A percentile compares a stretch with the other conserved stretches of the same genome.
phyloP scores from a whole-genome alignment of 2,797 vertebrate species.

The Heterohyrax brucei region DNA sequence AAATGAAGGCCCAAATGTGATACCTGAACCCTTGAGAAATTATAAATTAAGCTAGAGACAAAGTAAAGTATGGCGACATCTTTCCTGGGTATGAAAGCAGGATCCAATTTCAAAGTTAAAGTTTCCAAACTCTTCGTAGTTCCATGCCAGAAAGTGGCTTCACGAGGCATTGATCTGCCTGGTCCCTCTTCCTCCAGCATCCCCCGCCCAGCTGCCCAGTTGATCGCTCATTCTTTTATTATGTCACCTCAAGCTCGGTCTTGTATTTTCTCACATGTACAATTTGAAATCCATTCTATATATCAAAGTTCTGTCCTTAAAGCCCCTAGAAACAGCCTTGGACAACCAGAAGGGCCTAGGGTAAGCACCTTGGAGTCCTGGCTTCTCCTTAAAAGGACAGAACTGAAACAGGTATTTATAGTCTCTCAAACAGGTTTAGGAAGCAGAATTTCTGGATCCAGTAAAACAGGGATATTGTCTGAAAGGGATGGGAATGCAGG shows the following conservation, averaged over 20 bases:
- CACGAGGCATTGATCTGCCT: background rate
- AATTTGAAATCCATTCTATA: too few relatives aligned
- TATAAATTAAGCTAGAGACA: background rate
- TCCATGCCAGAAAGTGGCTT: background rate
- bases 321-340: background rate
- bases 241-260: background rate
- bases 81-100: background rate
- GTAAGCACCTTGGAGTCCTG: background rate
- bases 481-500: background rate
- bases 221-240: background rate
- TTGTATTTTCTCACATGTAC: background rate
- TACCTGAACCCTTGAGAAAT: background rate
- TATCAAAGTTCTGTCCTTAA: background rate
- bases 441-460: background rate
- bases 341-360: background rate
- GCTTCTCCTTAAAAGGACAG: background rate
- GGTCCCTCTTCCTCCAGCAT: too few relatives aligned
- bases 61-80: too few relatives aligned
- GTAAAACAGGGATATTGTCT: background rate
- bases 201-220: rapidly evolving
- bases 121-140: background rate
- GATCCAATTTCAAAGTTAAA: background rate
- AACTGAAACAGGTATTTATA: background rate
- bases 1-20: background rate
- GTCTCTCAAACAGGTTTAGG: background rate